These are phyloP conservation scores for Callopanchax toddi DNA, from an alignment of 2,113 vertebrate species.

Conservation along the genomic window DNA sequence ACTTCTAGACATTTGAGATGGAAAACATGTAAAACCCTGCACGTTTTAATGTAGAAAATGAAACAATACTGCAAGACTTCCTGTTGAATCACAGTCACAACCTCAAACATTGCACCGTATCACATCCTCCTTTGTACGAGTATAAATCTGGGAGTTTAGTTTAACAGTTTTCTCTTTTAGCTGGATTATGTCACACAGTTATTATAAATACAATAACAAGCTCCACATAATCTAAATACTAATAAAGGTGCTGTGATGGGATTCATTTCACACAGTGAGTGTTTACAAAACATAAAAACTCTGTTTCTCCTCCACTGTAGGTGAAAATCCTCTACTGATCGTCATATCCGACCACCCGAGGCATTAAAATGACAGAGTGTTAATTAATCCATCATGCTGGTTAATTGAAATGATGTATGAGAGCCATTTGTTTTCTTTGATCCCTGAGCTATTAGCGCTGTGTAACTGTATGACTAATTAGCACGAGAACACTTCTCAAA, in stretches of 20 bases:
- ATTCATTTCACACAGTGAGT: constrained; percentile 20
- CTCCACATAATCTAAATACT: neutral
- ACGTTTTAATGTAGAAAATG: too few relatives aligned
- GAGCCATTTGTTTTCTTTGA: constrained; percentile 81
- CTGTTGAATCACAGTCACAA: neutral
- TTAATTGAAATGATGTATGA: constrained; percentile 83
- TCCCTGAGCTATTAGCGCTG: constrained; percentile 75
- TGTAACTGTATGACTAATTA: constrained; percentile 83
- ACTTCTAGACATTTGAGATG: too few relatives aligned
- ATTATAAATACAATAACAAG: too few relatives aligned
- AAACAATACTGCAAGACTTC: too few relatives aligned
- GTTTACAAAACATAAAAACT: constrained; percentile 28
- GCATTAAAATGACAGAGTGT: constrained; percentile 72
- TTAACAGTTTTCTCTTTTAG: too few relatives aligned
- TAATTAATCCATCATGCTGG: constrained; percentile 79
- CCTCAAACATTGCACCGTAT: neutral
- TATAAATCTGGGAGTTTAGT: too few relatives aligned
- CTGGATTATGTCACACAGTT: neutral
- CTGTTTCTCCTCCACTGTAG: constrained; percentile 42
- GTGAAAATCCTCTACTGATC: constrained; percentile 47
- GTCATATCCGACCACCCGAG: constrained; percentile 58
- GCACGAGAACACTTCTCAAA: constrained; percentile 77
- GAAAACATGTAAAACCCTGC: too few relatives aligned
- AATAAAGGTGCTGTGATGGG: neutral
- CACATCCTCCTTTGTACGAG: neutral